phyloP scores from a whole-genome alignment of 2,888 invertebrate genomes.

The Drosophila helvetica region DNA sequence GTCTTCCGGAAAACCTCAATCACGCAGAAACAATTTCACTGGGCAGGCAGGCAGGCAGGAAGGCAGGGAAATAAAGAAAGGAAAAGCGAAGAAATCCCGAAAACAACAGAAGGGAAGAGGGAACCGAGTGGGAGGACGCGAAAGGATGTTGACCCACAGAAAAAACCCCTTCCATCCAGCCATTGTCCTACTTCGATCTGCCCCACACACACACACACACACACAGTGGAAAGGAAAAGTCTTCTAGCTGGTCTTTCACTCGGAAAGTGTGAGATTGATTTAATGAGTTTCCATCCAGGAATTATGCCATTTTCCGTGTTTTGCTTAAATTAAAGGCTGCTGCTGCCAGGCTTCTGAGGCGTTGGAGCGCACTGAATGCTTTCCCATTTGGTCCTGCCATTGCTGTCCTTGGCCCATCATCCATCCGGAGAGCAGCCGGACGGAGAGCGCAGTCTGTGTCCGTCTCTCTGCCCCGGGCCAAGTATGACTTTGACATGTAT shows the following conservation, averaged over 20 bases:
- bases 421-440: conserved; percentile 3
- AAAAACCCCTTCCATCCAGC: background rate
- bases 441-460: background rate
- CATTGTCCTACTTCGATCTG: background rate
- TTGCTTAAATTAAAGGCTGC: conserved; percentile 31
- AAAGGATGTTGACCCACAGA: conserved; percentile 21
- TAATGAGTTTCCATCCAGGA: conserved; percentile 30
- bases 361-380: conserved; percentile 37
- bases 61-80: conserved; percentile 19
- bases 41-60: background rate
- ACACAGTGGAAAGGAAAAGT: conserved; percentile 4
- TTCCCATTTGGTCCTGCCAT: background rate
- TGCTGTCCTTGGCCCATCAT: background rate
- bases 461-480: conserved; percentile 9
- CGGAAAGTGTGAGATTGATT: conserved; percentile 54
- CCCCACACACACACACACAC: background rate
- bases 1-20: conserved; percentile 71
- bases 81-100: conserved; percentile 7
- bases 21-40: conserved; percentile 71
- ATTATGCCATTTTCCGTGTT: conserved; percentile 13
- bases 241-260: conserved; percentile 38
- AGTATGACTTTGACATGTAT: conserved; percentile 33
- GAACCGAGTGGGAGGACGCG: conserved; percentile 44
- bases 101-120: conserved; percentile 42
- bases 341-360: conserved; percentile 21